These are phyloP conservation scores for Catagonus wagneri DNA, from an alignment of 2,113 vertebrate species.

Conservation along the genomic window DNA sequence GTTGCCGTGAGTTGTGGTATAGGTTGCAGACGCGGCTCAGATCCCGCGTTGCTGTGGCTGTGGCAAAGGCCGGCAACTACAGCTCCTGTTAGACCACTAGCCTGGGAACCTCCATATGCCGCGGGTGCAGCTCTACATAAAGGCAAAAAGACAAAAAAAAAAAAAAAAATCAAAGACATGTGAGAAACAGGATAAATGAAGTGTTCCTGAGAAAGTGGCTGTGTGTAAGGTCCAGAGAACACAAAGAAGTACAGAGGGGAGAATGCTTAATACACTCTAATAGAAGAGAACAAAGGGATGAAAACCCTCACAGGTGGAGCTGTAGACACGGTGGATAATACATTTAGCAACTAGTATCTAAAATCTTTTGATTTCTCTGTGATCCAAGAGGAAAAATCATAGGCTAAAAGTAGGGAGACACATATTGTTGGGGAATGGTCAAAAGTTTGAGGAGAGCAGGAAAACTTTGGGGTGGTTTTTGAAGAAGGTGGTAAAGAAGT, in stretches of 20 bases:
- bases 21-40: no score
- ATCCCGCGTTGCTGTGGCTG: no score
- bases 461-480: background rate
- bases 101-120: no score
- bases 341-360: background rate
- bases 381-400: background rate
- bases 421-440: background rate
- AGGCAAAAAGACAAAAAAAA: no score
- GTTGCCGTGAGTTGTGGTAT: no score
- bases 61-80: no score
- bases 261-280: background rate
- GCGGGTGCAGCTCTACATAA: no score
- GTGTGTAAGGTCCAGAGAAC: background rate
- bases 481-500: background rate
- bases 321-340: background rate
- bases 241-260: background rate
- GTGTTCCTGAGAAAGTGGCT: conserved; percentile 38
- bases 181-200: conserved; percentile 48
- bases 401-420: background rate
- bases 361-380: background rate
- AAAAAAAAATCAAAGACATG: conserved; percentile 33
- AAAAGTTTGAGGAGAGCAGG: background rate
- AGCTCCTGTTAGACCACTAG: no score
- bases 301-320: background rate
- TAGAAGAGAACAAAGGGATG: background rate